These are phyloP conservation scores for Ctenochaetus hawaiiensis DNA, from an alignment of 2,797 vertebrate species.

Conservation along the genomic window DNA sequence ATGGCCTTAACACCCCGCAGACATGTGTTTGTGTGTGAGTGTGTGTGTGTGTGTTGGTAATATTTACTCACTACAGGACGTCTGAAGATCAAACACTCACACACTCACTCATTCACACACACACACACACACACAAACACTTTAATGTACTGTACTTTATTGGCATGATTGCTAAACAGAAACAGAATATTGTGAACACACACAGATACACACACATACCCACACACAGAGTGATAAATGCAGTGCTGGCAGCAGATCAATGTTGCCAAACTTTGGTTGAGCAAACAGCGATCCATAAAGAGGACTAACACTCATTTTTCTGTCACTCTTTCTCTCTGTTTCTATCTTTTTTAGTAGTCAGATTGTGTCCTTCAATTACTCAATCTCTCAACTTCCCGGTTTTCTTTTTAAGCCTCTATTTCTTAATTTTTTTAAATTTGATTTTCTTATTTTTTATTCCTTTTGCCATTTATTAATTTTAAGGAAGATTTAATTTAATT, in stretches of 20 bases:
- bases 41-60: slow-evolving; percentile 39
- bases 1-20: slow-evolving; percentile 60
- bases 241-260: slow-evolving; percentile 96
- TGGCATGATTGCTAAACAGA: slow-evolving; percentile 41
- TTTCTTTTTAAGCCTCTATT: not conserved
- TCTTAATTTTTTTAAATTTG: not conserved
- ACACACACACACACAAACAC: slow-evolving; percentile 27
- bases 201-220: slow-evolving; percentile 18
- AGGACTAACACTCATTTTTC: slow-evolving; percentile 46
- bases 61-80: slow-evolving; percentile 42
- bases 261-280: slow-evolving; percentile 97
- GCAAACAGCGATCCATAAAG: slow-evolving; percentile 96
- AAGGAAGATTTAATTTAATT: not conserved
- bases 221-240: slow-evolving; percentile 91
- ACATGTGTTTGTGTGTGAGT: slow-evolving; percentile 34
- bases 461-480: not conserved
- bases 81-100: slow-evolving; percentile 12
- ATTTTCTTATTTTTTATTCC: not conserved
- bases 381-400: slow-evolving; percentile 74
- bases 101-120: slow-evolving; percentile 16
- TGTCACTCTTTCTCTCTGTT: slow-evolving; percentile 27
- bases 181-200: slow-evolving; percentile 15
- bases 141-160: slow-evolving; percentile 43
- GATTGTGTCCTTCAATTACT: not conserved
- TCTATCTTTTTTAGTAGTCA: slow-evolving; percentile 15